Conservation (phyloP, 2,888 invertebrate species). For the Caenorhabditis sinica region DNA sequence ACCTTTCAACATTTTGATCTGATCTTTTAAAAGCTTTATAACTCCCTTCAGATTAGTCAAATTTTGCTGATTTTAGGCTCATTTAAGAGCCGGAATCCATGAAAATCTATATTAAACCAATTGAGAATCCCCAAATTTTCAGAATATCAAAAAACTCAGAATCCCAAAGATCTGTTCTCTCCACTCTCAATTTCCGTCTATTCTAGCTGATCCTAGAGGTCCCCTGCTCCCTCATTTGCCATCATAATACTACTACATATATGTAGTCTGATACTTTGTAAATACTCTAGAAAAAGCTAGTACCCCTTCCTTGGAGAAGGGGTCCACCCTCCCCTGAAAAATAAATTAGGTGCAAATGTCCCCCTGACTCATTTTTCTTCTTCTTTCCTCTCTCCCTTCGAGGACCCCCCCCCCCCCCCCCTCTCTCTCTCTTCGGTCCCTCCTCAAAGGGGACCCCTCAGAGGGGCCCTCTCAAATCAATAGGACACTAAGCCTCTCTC, state of each 20-base stretch:
- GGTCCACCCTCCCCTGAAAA: background rate
- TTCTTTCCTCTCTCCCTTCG: background rate
- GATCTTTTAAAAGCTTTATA: too few species aligned
- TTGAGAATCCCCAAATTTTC: background rate
- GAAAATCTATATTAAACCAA: background rate
- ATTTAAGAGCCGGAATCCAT: too few species aligned
- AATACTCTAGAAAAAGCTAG: background rate
- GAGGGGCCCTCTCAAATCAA: background rate
- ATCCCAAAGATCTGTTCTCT: background rate
- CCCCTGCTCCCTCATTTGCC: too few species aligned
- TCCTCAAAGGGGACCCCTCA: background rate
- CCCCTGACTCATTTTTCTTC: background rate
- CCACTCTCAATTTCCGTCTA: background rate
- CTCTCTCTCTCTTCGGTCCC: background rate
- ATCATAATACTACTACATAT: too few species aligned
- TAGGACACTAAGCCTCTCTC: constrained; percentile 16
- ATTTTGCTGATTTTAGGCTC: too few species aligned
- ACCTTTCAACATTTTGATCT: too few species aligned
- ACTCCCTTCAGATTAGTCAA: too few species aligned
- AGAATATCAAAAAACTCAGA: background rate
- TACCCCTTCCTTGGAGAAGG: too few species aligned
- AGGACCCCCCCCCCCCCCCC: too few species aligned
- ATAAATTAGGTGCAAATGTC: constrained; percentile 6
- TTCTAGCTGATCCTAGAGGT: too few species aligned
- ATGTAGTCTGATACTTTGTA: too few species aligned